phyloP scores from a whole-genome alignment of 2,797 vertebrate genomes.

The Typhlichthys eigenmanni region DNA sequence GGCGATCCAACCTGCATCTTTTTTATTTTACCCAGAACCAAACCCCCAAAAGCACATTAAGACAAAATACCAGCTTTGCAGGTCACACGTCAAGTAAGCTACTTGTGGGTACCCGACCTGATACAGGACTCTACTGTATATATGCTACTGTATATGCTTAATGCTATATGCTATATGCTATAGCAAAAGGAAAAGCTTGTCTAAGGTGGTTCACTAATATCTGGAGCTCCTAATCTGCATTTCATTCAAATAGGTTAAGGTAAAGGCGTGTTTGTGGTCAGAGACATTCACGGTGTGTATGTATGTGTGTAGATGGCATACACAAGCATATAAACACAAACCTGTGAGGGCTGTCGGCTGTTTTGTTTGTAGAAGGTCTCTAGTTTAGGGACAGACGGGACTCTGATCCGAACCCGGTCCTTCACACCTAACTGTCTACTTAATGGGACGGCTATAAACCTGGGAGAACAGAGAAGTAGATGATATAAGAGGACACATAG shows the following conservation, averaged over 20 bases:
- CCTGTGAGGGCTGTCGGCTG: constrained; percentile 74
- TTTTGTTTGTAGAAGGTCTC: constrained; percentile 79
- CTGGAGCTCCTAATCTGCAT: background rate
- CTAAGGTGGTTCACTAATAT: background rate
- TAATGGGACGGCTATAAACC: constrained; percentile 82
- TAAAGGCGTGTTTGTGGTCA: background rate
- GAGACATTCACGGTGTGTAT: background rate
- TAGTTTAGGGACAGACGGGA: constrained; percentile 66
- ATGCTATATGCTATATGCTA: too few relatives aligned
- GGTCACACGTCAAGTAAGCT: too few relatives aligned
- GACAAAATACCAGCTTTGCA: too few relatives aligned
- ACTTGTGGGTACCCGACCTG: too few relatives aligned
- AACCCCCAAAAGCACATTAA: too few relatives aligned
- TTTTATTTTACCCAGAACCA: too few relatives aligned
- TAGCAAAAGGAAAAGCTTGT: background rate
- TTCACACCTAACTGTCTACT: constrained; percentile 81
- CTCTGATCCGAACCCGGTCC: constrained; percentile 70
- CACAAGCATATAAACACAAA: constrained; percentile 40
- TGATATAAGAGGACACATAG: background rate
- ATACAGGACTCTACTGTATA: too few relatives aligned
- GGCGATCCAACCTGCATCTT: too few relatives aligned
- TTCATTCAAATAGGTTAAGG: background rate
- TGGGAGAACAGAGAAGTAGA: constrained; percentile 50
- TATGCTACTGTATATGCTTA: too few relatives aligned
- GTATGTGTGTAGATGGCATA: background rate